These are phyloP conservation scores for Laothoe populi DNA, from an alignment of 2,888 invertebrate genomes.

Conservation along the genomic window DNA sequence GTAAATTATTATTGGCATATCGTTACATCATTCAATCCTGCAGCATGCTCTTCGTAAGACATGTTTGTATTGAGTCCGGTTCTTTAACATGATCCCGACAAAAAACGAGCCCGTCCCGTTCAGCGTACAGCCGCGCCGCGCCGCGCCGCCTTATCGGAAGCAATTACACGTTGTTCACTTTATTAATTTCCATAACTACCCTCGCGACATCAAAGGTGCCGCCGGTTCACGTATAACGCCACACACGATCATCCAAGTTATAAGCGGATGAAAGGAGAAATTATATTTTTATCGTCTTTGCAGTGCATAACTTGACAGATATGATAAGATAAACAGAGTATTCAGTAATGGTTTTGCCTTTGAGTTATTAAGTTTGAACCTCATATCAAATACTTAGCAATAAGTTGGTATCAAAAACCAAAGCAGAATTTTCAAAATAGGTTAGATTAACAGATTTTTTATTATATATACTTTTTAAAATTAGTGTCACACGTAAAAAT, in stretches of 20 bases:
- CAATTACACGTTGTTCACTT: slow-evolving; percentile 80
- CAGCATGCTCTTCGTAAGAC: background rate
- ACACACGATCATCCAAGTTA: slow-evolving; percentile 45
- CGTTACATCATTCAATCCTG: slow-evolving; percentile 3
- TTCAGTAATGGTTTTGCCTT: background rate
- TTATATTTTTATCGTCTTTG: background rate
- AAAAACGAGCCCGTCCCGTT: slow-evolving; percentile 42
- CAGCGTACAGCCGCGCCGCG: slow-evolving; percentile 55
- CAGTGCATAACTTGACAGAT: background rate
- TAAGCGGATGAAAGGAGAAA: slow-evolving; percentile 26
- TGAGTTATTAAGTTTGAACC: too few species aligned
- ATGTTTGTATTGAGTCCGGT: slow-evolving; percentile 47
- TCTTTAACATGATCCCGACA: slow-evolving; percentile 51
- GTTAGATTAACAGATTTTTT: too few species aligned
- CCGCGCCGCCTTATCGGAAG: slow-evolving; percentile 78
- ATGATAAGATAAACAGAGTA: too few species aligned
- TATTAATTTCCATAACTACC: slow-evolving; percentile 84
- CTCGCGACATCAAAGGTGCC: slow-evolving; percentile 76
- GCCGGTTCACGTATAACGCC: slow-evolving; percentile 59
- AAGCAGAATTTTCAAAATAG: too few species aligned
- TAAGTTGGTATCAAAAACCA: too few species aligned
- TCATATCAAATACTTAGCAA: too few species aligned
- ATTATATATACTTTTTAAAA: too few species aligned
- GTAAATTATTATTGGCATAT: background rate
- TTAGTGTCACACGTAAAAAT: too few species aligned